Percentiles rank a stretch among this genome's conserved stretches.
phyloP scores from a whole-genome alignment of 2,113 vertebrate genomes.

The Microtus montanus region DNA sequence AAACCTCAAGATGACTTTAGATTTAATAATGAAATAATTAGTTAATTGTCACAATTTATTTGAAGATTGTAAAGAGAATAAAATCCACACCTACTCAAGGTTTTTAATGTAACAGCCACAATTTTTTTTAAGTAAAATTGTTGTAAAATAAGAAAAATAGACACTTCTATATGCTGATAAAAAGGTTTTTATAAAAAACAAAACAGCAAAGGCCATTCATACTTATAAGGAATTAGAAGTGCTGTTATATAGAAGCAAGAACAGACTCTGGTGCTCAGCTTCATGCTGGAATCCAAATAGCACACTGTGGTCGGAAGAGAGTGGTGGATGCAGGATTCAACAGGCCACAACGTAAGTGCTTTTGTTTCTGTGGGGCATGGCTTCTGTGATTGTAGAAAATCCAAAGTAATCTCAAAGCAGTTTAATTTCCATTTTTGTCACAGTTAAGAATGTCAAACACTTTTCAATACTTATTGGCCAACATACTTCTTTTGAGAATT shows the following conservation, averaged over 20 bases:
- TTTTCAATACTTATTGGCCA: background rate
- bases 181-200: background rate
- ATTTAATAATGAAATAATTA: background rate
- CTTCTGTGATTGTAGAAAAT: background rate
- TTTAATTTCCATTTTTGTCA: background rate
- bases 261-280: background rate
- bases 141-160: background rate
- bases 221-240: background rate
- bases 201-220: background rate
- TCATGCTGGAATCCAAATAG: background rate
- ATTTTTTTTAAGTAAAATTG: background rate
- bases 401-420: background rate
- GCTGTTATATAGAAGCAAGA: background rate
- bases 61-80: background rate
- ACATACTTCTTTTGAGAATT: background rate
- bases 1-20: background rate
- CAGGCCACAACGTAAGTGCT: background rate
- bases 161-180: background rate
- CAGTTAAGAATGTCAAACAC: background rate
- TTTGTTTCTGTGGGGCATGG: background rate
- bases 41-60: background rate
- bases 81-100: background rate
- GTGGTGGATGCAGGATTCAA: background rate
- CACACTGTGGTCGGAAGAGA: too few relatives aligned
- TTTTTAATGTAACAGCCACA: background rate